Evolutionary conservation across 2,113 vertebrate species (phyloP), one percentile per base, ranked within the genome.

Genomic region (Buteo buteo): DNA sequence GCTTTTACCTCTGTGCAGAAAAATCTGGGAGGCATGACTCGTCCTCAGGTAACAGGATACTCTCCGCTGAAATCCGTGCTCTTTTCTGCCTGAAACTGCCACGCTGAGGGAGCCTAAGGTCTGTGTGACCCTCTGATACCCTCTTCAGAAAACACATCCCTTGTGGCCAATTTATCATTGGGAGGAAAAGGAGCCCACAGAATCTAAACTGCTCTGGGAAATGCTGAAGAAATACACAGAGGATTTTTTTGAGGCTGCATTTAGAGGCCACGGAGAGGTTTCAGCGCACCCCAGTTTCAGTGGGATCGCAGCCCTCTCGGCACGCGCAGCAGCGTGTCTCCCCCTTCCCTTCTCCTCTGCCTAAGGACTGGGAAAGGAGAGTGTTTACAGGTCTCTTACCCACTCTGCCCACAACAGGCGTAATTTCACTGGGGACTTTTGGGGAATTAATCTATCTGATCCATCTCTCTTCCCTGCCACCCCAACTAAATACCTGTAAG

Each of bases 261-360:
- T 40, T 21, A 12, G 4, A 69, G 73, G 5, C 55, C 57, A 0
- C 4, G 36, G 28, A 61, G 61, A 62, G 42, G 7, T 67, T 82
- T 67, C 26, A 17, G 73, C 1, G 2, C 16, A 10, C 3, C 14
- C 6, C 19, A 11, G 25, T 28, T 72, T 31, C 12, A 5, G 52
- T 7, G n/a, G 45, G n/a, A 28, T 13, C 9, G 12, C 45, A 58
- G 50, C 32, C 42, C n/a, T 45, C 55, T 16, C 3, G 2, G 22
- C 40, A 52, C 3, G 2, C 2, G 0, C 1, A 28, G 13, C 38
- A 69, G 25, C 18, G 26, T 3, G 2, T 44, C 42, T 62, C 3
- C 12, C 31, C 15, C 5, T 45, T 55, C 28, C 45, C 66, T 76
- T 45, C 83, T 64, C 34, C 12, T 61, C 50, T 73, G 58, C 59